Evolutionary conservation across 2,113 vertebrate genomes (phyloP).

Genomic region (Pygathrix nemaeus): DNA sequence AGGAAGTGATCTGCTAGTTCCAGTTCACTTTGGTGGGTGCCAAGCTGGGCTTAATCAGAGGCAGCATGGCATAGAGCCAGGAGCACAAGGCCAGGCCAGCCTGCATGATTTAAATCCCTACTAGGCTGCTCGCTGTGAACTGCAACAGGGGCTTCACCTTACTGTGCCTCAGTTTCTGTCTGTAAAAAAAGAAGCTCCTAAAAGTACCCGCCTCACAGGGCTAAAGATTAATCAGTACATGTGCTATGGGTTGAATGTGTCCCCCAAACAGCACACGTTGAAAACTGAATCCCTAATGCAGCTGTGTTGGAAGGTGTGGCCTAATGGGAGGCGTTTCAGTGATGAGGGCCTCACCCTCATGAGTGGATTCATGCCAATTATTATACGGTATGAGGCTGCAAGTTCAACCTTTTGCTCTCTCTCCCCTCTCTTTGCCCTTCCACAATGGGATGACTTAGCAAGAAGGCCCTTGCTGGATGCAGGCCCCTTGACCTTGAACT

Average conservation of each 20-base stretch:
- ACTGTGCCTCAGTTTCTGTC: background rate
- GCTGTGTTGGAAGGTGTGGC: background rate
- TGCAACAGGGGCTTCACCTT: background rate
- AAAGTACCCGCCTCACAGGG: background rate
- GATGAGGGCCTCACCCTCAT: background rate
- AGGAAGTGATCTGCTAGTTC: background rate
- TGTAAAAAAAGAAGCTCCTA: background rate
- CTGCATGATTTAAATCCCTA: accelerated
- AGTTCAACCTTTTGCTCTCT: background rate
- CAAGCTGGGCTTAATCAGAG: no score
- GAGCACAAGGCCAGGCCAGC: background rate
- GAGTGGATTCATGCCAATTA: background rate
- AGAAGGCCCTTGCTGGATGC: background rate
- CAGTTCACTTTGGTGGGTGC: no score
- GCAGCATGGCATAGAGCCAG: background rate
- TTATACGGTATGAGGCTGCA: background rate
- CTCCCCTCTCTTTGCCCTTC: background rate
- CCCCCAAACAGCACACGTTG: background rate
- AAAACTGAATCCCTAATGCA: background rate
- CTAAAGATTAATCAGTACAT: background rate
- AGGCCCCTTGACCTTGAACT: background rate
- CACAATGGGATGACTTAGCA: background rate
- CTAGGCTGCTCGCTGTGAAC: background rate
- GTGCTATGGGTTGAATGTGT: background rate
- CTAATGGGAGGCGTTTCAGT: background rate